Evolutionary conservation across 2,888 invertebrate genomes (phyloP).

Genomic region (Peribatodes rhomboidaria): DNA sequence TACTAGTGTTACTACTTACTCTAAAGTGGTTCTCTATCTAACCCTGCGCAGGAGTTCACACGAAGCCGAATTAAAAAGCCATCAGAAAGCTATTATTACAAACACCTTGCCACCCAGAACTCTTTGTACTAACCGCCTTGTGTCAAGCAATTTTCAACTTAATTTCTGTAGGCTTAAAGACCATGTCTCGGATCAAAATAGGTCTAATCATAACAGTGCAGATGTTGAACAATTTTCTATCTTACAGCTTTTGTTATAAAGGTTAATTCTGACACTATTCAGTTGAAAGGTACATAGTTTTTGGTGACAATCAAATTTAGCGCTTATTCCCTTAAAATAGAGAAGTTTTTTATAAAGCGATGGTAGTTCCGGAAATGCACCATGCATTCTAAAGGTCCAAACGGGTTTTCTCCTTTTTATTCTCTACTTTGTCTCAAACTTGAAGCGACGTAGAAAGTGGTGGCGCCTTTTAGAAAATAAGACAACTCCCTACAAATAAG

Average conservation of each 20-base stretch:
- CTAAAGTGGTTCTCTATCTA: slow-evolving; percentile 63
- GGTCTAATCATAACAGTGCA: background rate
- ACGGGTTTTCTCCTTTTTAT: slow-evolving; percentile 51
- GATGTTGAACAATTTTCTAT: slow-evolving; percentile 9
- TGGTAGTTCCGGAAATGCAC: slow-evolving; percentile 55
- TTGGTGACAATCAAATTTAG: slow-evolving; percentile 33
- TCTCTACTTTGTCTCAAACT: slow-evolving; percentile 51
- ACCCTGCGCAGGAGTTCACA: slow-evolving; percentile 80
- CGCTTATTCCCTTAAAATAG: background rate
- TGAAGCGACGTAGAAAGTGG: slow-evolving; percentile 59
- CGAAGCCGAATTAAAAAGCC: slow-evolving; percentile 82
- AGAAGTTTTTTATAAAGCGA: slow-evolving; percentile 34
- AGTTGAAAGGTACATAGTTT: slow-evolving; percentile 3
- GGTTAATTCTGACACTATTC: background rate
- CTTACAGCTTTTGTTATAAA: slow-evolving; percentile 12
- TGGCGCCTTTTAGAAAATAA: slow-evolving; percentile 3
- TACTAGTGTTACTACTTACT: slow-evolving; percentile 25
- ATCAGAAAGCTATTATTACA: slow-evolving; percentile 82
- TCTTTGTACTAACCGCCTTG: slow-evolving; percentile 44
- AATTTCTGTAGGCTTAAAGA: slow-evolving; percentile 35
- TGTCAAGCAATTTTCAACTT: slow-evolving; percentile 41
- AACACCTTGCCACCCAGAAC: slow-evolving; percentile 71
- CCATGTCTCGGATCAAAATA: slow-evolving; percentile 13
- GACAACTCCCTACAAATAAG: background rate
- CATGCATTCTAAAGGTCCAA: slow-evolving; percentile 50